phyloP scores from a whole-genome alignment of 2,888 invertebrate genomes.

The Harpagoxenus sublaevis region DNA sequence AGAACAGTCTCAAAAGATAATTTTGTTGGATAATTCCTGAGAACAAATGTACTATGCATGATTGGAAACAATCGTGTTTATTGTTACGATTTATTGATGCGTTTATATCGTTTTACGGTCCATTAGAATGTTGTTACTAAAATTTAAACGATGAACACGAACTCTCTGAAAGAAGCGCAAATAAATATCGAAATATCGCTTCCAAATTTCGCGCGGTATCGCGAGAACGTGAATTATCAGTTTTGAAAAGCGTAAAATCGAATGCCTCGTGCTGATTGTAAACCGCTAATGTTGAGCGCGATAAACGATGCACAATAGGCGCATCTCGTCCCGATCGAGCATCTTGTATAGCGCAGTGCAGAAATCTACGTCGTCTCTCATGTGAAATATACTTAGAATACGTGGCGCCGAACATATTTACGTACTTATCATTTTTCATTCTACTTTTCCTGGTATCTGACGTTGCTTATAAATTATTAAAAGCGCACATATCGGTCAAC shows the following conservation, averaged over 20 bases:
- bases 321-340: background rate
- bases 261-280: background rate
- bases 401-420: slow-evolving; percentile 18
- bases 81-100: slow-evolving; percentile 28
- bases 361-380: slow-evolving; percentile 20
- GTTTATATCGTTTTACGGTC: slow-evolving; percentile 27
- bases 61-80: slow-evolving; percentile 30
- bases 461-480: slow-evolving; percentile 49
- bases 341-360: background rate
- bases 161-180: slow-evolving; percentile 15
- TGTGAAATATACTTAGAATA: slow-evolving; percentile 21
- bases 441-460: slow-evolving; percentile 41
- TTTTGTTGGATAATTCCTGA: slow-evolving; percentile 11
- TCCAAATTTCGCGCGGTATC: slow-evolving; percentile 16
- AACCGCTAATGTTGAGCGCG: background rate
- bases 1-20: slow-evolving; percentile 14
- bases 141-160: slow-evolving; percentile 35
- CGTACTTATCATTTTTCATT: slow-evolving; percentile 39
- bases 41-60: slow-evolving; percentile 1
- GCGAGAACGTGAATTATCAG: slow-evolving; percentile 10
- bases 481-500: slow-evolving; percentile 31
- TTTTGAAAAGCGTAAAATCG: background rate
- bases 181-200: slow-evolving; percentile 20
- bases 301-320: background rate
- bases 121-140: slow-evolving; percentile 33